phyloP scores from a whole-genome alignment of 1,140 invertebrate species.

The Drosophila parabipectinata region DNA sequence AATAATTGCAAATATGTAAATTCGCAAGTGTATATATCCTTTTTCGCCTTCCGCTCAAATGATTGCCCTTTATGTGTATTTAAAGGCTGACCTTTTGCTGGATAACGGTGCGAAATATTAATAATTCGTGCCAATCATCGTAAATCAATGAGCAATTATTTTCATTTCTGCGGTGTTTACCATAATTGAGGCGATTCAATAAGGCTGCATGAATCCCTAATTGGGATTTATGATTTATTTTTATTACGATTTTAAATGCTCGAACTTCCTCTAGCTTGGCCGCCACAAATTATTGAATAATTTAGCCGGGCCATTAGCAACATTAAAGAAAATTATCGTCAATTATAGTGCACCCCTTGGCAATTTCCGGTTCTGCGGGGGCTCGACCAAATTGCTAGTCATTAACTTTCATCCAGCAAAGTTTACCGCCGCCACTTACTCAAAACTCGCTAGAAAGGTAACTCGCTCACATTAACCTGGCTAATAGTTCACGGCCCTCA shows the following conservation, averaged over 20 bases:
- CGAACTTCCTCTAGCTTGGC: not conserved
- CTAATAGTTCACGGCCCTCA: constrained; percentile 27
- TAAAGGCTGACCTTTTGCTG: constrained; percentile 21
- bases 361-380: constrained; percentile 34
- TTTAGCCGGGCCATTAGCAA: constrained; percentile 16
- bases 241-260: not conserved
- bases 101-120: not conserved
- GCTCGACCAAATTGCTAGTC: constrained; percentile 29
- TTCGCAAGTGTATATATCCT: not conserved
- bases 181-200: not conserved
- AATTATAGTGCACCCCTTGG: constrained; percentile 35
- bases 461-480: constrained; percentile 24
- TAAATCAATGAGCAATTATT: constrained; percentile 40
- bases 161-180: not conserved
- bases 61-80: constrained; percentile 9
- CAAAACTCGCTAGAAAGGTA: constrained; percentile 10
- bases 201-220: not conserved
- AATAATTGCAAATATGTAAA: not conserved
- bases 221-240: not conserved
- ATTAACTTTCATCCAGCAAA: constrained; percentile 19
- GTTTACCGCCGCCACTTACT: constrained; percentile 16
- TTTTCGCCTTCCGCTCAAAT: constrained; percentile 9
- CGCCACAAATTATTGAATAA: not conserved
- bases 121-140: constrained; percentile 15
- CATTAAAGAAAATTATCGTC: constrained; percentile 31